These are phyloP conservation scores for Anthonomus grandis DNA, from an alignment of 1,140 invertebrate genomes.

Conservation along the genomic window DNA sequence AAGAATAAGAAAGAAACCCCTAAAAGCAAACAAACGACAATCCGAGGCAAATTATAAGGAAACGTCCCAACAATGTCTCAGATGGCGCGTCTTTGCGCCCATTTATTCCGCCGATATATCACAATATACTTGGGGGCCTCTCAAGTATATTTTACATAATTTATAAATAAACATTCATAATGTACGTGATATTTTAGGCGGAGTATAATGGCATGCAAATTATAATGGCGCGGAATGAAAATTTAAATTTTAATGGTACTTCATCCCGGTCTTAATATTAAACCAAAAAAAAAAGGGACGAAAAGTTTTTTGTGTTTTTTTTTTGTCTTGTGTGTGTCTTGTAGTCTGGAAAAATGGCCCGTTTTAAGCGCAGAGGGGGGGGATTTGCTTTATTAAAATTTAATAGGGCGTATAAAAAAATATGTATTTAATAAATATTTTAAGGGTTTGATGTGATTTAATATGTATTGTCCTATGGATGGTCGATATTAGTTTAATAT, in stretches of 20 bases:
- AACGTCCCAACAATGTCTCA: constrained; percentile 3
- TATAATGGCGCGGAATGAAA: constrained; percentile 44
- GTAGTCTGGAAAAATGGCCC: too few species aligned
- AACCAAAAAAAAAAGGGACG: too few species aligned
- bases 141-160: constrained; percentile 45
- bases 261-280: constrained; percentile 33
- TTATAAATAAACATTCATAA: constrained; percentile 50
- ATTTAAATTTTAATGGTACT: constrained; percentile 44
- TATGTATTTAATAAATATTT: too few species aligned
- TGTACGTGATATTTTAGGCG: constrained; percentile 43
- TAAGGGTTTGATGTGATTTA: too few species aligned
- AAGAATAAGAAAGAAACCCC: background rate
- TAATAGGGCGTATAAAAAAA: too few species aligned
- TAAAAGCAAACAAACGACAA: background rate
- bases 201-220: constrained; percentile 46
- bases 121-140: constrained; percentile 26
- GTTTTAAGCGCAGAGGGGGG: too few species aligned
- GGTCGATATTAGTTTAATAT: too few species aligned
- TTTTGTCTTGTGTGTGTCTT: too few species aligned
- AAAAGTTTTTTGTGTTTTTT: too few species aligned
- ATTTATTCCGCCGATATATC: constrained; percentile 24
- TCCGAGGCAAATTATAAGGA: too few species aligned
- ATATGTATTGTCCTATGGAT: too few species aligned
- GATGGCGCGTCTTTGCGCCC: constrained; percentile 10
- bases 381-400: too few species aligned